Base-by-base conservation (phyloP, 1,140 invertebrate genomes). In the Chrysoperla carnea region DNA sequence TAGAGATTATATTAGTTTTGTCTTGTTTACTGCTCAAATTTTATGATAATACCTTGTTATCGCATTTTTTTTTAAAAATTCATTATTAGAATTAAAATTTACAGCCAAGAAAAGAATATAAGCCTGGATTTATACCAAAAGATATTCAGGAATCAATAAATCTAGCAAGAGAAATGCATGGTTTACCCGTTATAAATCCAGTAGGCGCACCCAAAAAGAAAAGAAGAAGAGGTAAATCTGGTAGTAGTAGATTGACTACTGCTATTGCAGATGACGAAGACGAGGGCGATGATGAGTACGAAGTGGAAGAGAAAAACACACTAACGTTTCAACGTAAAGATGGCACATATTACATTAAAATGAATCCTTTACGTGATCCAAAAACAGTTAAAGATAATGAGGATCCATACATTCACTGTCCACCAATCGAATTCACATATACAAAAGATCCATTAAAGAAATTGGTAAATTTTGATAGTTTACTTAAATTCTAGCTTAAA, bases 361-460 rank as follows among this genome's bases (percentile, higher is more conserved):
- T 72, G 37, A 67, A 70, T 52, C 71, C 71, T 6, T 45, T 71
- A 8, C 69, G 68, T 54, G 65, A 71, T 49, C 55, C 69, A 6
- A 58, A 58, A 27, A 63, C 59, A 29, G 54, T 70, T 38, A 51
- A 54, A 5, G 58, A 60, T 7, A 65, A 66, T 40, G 69, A 72
- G 53, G 64, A 69, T 53, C 69, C 70, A 0, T 72, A 70, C 47
- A 68, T 72, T 17, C 64, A 70, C 23, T 70, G 68, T 37, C 66
- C 68, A 39, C 70, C 70, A 0, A 55, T 72, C 51, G 53, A 70
- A 36, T 72, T 72, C 46, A 70, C 67, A 53, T 71, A 71, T 13
- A 64, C 63, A 13, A 70, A 69, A 45, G 66, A 68, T 14, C 55
- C 56, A 40, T 27, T 15, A 4, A 47, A 53, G 35, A 44, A 41